Conservation (phyloP, 2,113 vertebrate genomes). For the Apteryx mantelli region DNA sequence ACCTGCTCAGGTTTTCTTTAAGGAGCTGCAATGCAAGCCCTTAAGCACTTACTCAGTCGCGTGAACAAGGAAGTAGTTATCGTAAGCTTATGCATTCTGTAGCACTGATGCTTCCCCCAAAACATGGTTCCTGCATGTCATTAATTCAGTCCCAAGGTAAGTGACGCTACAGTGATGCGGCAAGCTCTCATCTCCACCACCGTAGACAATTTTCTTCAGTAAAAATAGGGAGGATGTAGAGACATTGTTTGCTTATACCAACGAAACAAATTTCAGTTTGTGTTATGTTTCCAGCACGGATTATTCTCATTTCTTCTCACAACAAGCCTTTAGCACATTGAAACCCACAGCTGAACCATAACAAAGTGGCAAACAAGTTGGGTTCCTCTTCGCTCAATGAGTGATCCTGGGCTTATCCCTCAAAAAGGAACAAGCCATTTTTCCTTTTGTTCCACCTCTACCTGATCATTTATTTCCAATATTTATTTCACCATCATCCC, state of each 20-base stretch:
- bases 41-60: not conserved
- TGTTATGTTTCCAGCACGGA: not conserved
- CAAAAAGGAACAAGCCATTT: too few relatives aligned
- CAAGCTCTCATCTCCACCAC: not conserved
- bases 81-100: not conserved
- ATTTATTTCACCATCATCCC: not conserved
- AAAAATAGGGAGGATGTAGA: not conserved
- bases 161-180: accelerated
- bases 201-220: not conserved
- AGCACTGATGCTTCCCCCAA: not conserved
- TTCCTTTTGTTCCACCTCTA: not conserved
- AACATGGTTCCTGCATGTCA: not conserved
- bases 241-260: not conserved
- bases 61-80: not conserved
- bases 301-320: not conserved
- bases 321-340: not conserved
- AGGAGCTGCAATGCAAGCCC: too few relatives aligned
- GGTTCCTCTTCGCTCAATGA: not conserved
- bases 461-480: not conserved
- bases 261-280: not conserved
- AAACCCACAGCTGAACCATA: not conserved
- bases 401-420: not conserved
- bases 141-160: not conserved
- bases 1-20: not conserved
- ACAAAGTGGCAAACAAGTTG: not conserved